Evolutionary conservation across 92 coral and sea anemone species (phyloP).

Genomic region (Desmophyllum pertusum): DNA sequence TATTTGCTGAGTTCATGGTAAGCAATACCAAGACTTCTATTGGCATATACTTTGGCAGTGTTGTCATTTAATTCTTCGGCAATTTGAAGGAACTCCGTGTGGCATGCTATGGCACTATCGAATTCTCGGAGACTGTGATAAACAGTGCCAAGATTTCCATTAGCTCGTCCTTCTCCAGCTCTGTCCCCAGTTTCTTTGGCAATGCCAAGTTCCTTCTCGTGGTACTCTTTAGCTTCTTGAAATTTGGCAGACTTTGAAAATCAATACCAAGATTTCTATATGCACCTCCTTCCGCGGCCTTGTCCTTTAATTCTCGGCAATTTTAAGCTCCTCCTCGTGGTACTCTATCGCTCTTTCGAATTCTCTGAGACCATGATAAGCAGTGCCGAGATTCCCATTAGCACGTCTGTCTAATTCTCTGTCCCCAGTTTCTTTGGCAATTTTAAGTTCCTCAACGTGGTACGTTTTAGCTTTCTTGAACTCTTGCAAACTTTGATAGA

Average conservation of each 20-base stretch:
- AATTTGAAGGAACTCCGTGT: background rate
- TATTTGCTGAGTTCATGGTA: background rate
- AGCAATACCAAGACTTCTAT: background rate
- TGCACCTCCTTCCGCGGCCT: background rate
- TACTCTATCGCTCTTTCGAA: background rate
- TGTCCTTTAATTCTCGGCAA: background rate
- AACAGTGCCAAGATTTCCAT: background rate
- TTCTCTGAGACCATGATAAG: background rate
- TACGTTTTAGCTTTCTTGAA: background rate
- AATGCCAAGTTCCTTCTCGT: background rate
- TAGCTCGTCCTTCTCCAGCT: background rate
- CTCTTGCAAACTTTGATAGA: no score
- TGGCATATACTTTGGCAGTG: background rate
- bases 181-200: background rate
- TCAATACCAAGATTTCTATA: background rate
- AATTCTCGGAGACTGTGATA: background rate
- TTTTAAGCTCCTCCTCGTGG: background rate
- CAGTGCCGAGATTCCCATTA: background rate
- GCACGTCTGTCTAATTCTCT: background rate
- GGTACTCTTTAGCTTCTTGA: background rate
- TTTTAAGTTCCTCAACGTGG: background rate
- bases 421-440: background rate
- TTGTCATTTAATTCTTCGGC: background rate
- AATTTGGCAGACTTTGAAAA: background rate
- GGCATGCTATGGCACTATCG: background rate